A percentile compares a stretch with the other conserved stretches of the same genome.
phyloP scores from a whole-genome alignment of 2,113 vertebrate species.

The Henicopernis longicauda region DNA sequence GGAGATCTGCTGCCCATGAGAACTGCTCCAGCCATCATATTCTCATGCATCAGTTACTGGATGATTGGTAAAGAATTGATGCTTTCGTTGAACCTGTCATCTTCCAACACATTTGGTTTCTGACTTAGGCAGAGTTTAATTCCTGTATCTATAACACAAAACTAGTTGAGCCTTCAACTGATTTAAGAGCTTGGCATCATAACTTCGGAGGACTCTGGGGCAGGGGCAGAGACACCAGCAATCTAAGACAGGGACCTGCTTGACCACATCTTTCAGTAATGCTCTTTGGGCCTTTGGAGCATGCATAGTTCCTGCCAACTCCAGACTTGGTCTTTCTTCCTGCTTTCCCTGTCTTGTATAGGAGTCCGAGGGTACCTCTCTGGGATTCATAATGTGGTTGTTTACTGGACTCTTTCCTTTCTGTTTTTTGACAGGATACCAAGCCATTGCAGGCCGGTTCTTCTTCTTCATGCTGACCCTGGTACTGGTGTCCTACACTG shows the following conservation, averaged over 20 bases:
- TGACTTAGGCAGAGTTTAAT: neutral
- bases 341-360: neutral
- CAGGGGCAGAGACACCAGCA: neutral
- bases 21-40: constrained; percentile 62
- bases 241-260: neutral
- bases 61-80: constrained; percentile 68
- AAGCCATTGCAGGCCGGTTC: constrained; percentile 34
- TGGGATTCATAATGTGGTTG: neutral
- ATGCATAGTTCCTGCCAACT: neutral
- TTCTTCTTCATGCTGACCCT: constrained; percentile 64
- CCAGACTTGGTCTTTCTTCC: neutral
- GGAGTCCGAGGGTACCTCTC: neutral
- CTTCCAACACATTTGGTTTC: neutral
- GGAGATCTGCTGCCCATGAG: constrained; percentile 73
- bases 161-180: neutral
- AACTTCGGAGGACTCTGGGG: neutral
- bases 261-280: neutral
- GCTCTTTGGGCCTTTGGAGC: neutral
- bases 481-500: constrained; percentile 52
- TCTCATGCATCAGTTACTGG: constrained; percentile 71
- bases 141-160: neutral
- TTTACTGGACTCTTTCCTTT: neutral
- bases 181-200: neutral
- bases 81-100: neutral
- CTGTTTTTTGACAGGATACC: constrained; percentile 44